These are phyloP conservation scores for Melitaea cinxia DNA, from an alignment of 1,140 invertebrate genomes.

Conservation along the genomic window DNA sequence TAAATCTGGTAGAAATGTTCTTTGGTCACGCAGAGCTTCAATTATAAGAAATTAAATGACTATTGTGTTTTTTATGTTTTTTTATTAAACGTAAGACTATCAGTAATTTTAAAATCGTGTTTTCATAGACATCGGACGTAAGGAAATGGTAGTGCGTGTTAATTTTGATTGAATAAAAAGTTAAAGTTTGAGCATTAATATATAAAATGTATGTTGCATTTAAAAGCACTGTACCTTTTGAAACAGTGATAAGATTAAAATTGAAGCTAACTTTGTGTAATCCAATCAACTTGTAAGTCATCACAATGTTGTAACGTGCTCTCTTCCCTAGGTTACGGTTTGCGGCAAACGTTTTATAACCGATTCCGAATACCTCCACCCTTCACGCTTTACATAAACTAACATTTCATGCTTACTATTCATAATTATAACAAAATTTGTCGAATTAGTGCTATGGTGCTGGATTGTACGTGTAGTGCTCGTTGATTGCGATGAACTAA, in stretches of 20 bases:
- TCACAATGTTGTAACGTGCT: constrained; percentile 42
- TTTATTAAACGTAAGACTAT: too few species aligned
- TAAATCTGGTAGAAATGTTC: not conserved
- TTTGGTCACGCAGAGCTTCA: not conserved
- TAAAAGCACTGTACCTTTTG: constrained; percentile 24
- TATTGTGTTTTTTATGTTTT: not conserved
- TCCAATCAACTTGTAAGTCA: constrained; percentile 72
- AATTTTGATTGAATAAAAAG: too few species aligned
- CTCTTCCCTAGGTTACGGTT: constrained; percentile 24
- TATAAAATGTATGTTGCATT: not conserved
- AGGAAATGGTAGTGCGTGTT: too few species aligned
- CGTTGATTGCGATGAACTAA: constrained; percentile 28
- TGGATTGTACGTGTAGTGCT: constrained; percentile 7
- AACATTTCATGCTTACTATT: not conserved
- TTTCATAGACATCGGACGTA: too few species aligned
- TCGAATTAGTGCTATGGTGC: constrained; percentile 23
- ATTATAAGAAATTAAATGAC: not conserved
- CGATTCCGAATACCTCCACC: not conserved
- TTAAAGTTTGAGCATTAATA: not conserved
- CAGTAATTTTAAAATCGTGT: too few species aligned
- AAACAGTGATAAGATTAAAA: constrained; percentile 37
- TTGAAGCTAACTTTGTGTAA: constrained; percentile 47
- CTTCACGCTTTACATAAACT: not conserved
- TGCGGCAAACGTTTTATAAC: constrained; percentile 15
- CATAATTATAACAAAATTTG: not conserved